These are phyloP conservation scores for Lepus europaeus DNA, from an alignment of 2,113 vertebrate species.

Conservation along the genomic window DNA sequence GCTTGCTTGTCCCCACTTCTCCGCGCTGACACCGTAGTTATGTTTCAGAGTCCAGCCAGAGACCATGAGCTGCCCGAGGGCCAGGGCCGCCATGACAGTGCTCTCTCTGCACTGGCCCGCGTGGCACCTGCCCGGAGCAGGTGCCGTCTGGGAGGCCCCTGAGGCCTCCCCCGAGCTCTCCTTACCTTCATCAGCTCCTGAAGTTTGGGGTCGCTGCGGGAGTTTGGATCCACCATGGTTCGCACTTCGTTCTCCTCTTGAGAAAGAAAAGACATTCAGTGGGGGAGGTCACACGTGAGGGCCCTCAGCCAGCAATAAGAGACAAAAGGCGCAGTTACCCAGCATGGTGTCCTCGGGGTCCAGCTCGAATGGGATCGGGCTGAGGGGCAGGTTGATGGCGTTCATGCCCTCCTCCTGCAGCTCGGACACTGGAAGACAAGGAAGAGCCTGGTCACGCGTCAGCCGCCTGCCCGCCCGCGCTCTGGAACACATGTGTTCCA, in stretches of 20 bases:
- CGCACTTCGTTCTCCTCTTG: slow-evolving; percentile 95
- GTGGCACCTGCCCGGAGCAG: neutral
- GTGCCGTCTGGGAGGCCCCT: neutral
- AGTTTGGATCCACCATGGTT: slow-evolving; percentile 95
- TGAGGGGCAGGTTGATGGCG: slow-evolving; percentile 99
- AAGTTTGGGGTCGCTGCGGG: slow-evolving; percentile 93
- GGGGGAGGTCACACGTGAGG: too few species aligned
- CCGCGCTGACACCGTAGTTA: too few species aligned
- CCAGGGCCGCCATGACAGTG: neutral
- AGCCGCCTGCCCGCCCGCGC: neutral
- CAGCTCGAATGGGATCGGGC: slow-evolving; percentile 97
- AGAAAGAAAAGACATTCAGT: slow-evolving; percentile 75
- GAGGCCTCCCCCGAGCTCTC: neutral
- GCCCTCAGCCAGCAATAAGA: neutral
- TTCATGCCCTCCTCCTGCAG: slow-evolving; percentile 99
- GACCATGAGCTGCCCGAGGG: neutral
- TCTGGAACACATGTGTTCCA: neutral
- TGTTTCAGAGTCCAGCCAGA: neutral
- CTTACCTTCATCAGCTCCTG: slow-evolving; percentile 94
- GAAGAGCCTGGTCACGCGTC: slow-evolving; percentile 74
- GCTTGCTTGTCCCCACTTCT: neutral
- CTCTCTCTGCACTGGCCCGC: accelerated
- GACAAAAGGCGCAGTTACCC: slow-evolving; percentile 88
- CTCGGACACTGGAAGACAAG: slow-evolving; percentile 93
- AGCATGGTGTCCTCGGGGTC: slow-evolving; percentile 99